These are phyloP conservation scores for Cyclargus thomasi DNA, from an alignment of 1,140 invertebrate species.

Conservation along the genomic window DNA sequence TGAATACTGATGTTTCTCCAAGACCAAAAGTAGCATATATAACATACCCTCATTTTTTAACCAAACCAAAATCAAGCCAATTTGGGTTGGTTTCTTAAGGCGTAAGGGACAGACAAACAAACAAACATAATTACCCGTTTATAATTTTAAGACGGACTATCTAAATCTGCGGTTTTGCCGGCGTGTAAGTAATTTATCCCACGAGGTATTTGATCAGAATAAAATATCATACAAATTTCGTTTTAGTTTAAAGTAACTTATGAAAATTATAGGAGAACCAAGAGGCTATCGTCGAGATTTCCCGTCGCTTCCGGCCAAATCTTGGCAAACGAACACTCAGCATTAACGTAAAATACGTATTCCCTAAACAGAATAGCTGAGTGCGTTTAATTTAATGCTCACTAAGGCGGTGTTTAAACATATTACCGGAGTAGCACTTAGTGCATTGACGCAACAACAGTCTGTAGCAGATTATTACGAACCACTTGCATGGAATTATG, in stretches of 20 bases:
- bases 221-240: too few species aligned
- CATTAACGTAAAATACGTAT: constrained; percentile 11
- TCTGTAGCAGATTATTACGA: constrained; percentile 52
- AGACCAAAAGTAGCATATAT: too few species aligned
- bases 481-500: constrained; percentile 53
- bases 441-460: constrained; percentile 37
- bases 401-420: constrained; percentile 30
- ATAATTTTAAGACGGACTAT: too few species aligned
- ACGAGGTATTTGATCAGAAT: too few species aligned
- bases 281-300: neutral
- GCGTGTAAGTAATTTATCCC: too few species aligned
- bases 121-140: too few species aligned
- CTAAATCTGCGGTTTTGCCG: too few species aligned
- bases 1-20: too few species aligned
- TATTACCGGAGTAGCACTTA: constrained; percentile 38
- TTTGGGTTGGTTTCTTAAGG: too few species aligned
- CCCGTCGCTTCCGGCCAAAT: neutral
- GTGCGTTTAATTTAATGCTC: constrained; percentile 20
- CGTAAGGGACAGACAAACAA: too few species aligned
- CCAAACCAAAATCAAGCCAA: too few species aligned
- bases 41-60: too few species aligned
- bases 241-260: neutral
- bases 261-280: neutral
- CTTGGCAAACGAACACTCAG: constrained; percentile 10
- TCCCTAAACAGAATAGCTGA: constrained; percentile 16